phyloP scores from a whole-genome alignment of 1,140 invertebrate genomes.

The Aphidius ervi region DNA sequence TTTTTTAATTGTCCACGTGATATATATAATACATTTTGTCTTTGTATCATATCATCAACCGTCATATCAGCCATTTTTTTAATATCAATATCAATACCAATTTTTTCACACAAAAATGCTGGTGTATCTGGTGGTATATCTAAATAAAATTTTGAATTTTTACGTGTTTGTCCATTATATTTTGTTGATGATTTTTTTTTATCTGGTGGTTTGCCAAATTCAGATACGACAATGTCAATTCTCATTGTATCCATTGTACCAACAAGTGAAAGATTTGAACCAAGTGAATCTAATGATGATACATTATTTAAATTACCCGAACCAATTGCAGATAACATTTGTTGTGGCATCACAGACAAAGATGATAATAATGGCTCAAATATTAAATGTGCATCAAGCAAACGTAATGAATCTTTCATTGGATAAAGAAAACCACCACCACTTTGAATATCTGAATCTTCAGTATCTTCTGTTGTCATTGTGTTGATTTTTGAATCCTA shows the following conservation, averaged over 20 bases:
- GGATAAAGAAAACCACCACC: constrained; percentile 63
- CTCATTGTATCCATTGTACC: constrained; percentile 81
- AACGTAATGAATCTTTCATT: constrained; percentile 75
- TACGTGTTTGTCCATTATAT: constrained; percentile 26
- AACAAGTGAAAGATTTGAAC: constrained; percentile 85
- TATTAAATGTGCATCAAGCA: constrained; percentile 88
- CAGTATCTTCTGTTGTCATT: constrained; percentile 56
- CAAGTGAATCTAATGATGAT: constrained; percentile 79
- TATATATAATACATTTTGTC: constrained; percentile 78
- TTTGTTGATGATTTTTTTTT: constrained; percentile 51
- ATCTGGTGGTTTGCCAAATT: constrained; percentile 59
- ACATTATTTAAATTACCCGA: constrained; percentile 54
- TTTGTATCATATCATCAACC: constrained; percentile 76
- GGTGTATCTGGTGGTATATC: constrained; percentile 75
- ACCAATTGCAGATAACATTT: constrained; percentile 61
- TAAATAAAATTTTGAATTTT: constrained; percentile 52
- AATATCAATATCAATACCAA: constrained; percentile 82
- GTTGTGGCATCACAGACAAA: constrained; percentile 81
- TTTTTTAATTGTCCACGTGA: constrained; percentile 83
- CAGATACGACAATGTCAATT: constrained; percentile 91
- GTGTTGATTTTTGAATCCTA: constrained; percentile 61
- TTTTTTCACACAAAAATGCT: constrained; percentile 88
- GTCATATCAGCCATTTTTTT: constrained; percentile 87
- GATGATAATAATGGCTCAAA: constrained; percentile 83
- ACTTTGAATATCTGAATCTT: constrained; percentile 52